These are phyloP conservation scores for Phaetusa simplex DNA, from an alignment of 2,113 vertebrate genomes.

Conservation along the genomic window DNA sequence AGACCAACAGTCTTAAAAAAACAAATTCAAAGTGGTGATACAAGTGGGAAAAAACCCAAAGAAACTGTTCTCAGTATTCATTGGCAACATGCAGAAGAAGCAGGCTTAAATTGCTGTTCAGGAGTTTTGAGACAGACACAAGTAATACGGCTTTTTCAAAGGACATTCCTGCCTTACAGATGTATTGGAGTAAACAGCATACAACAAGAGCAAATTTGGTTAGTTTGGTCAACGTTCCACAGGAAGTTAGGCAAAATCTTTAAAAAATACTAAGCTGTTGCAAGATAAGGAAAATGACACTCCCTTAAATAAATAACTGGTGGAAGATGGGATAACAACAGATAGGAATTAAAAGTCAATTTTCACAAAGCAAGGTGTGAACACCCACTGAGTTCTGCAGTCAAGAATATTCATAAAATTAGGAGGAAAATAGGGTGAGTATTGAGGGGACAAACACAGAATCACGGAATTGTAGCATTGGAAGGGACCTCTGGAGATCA, in stretches of 20 bases:
- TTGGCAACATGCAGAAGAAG: neutral
- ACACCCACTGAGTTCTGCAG: neutral
- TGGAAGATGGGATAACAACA: neutral
- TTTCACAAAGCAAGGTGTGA: neutral
- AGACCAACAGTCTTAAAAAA: neutral
- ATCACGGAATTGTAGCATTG: no score
- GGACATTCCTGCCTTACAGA: neutral
- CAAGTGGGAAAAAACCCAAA: neutral
- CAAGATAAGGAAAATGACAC: neutral
- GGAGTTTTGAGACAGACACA: neutral
- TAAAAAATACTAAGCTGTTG: neutral
- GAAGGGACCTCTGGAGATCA: no score
- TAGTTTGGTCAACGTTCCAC: neutral
- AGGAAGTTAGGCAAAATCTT: neutral
- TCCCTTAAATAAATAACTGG: neutral
- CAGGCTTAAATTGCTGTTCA: neutral
- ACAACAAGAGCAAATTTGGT: neutral
- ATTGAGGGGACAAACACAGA: neutral
- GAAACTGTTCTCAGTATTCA: neutral
- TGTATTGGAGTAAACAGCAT: neutral
- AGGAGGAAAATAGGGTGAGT: neutral
- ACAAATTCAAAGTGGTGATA: neutral
- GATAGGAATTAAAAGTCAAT: neutral
- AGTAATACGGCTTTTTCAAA: neutral
- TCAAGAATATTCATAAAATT: neutral